phyloP scores from a whole-genome alignment of 1,140 invertebrate genomes.

The Lerema accius region DNA sequence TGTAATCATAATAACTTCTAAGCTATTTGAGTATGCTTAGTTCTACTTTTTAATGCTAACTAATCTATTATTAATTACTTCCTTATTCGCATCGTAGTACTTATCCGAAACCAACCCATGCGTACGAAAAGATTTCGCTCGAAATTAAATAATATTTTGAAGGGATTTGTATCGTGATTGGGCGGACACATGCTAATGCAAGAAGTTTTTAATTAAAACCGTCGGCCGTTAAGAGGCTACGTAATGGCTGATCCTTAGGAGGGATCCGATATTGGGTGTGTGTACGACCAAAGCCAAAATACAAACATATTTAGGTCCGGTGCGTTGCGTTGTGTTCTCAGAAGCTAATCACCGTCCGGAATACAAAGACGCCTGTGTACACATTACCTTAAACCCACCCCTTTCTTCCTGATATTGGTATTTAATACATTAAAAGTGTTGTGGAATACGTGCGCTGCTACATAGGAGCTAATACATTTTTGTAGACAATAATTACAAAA shows the following conservation, averaged over 20 bases:
- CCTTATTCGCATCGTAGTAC: slow-evolving; percentile 15
- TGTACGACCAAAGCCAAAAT: slow-evolving; percentile 69
- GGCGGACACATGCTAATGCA: slow-evolving; percentile 76
- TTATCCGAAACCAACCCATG: slow-evolving; percentile 8
- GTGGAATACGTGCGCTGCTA: background rate
- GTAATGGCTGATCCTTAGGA: slow-evolving; percentile 76
- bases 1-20: too few species aligned
- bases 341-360: slow-evolving; percentile 69
- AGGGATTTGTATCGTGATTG: slow-evolving; percentile 68
- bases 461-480: too few species aligned
- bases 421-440: slow-evolving; percentile 21
- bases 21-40: too few species aligned
- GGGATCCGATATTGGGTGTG: slow-evolving; percentile 75
- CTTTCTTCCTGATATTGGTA: slow-evolving; percentile 65
- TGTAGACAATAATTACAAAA: too few species aligned
- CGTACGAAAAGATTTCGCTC: slow-evolving; percentile 34
- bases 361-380: slow-evolving; percentile 58
- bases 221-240: slow-evolving; percentile 77
- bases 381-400: slow-evolving; percentile 70
- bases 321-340: slow-evolving; percentile 57
- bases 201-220: slow-evolving; percentile 83
- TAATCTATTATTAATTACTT: too few species aligned
- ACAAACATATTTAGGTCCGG: slow-evolving; percentile 81
- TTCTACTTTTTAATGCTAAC: too few species aligned
- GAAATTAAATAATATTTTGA: slow-evolving; percentile 75